Conservation (phyloP, 2,113 vertebrate species). For the Chelonoidis abingdonii region DNA sequence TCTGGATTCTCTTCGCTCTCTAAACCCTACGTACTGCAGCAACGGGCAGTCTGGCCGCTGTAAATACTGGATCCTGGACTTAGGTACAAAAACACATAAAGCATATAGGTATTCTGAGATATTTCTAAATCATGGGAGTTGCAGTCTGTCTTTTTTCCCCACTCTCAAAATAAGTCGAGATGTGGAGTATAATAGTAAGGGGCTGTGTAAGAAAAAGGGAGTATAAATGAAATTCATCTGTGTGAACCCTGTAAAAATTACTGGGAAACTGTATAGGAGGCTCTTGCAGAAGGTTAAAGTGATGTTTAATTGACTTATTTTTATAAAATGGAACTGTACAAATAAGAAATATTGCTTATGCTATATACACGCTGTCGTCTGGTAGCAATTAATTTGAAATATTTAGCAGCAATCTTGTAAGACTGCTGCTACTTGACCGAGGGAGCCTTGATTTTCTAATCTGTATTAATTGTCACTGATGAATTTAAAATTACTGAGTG, state of each 20-base stretch:
- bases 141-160: background rate
- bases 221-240: background rate
- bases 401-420: background rate
- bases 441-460: background rate
- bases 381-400: conserved; percentile 1
- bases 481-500: background rate
- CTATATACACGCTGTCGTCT: background rate
- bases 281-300: conserved; percentile 5
- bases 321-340: background rate
- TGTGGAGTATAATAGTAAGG: background rate
- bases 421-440: background rate
- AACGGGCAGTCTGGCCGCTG: conserved; percentile 85
- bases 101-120: background rate
- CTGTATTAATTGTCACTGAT: background rate
- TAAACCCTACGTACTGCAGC: conserved; percentile 79
- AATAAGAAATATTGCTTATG: conserved; percentile 4
- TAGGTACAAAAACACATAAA: conserved; percentile 81
- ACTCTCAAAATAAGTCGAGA: background rate
- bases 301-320: background rate
- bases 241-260: background rate
- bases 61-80: conserved; percentile 97
- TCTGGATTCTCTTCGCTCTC: conserved; percentile 82
- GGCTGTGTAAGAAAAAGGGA: background rate
- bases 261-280: conserved; percentile 32
- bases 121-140: background rate